These are phyloP conservation scores for Amiota minor DNA, from an alignment of 2,888 invertebrate species.

Conservation along the genomic window DNA sequence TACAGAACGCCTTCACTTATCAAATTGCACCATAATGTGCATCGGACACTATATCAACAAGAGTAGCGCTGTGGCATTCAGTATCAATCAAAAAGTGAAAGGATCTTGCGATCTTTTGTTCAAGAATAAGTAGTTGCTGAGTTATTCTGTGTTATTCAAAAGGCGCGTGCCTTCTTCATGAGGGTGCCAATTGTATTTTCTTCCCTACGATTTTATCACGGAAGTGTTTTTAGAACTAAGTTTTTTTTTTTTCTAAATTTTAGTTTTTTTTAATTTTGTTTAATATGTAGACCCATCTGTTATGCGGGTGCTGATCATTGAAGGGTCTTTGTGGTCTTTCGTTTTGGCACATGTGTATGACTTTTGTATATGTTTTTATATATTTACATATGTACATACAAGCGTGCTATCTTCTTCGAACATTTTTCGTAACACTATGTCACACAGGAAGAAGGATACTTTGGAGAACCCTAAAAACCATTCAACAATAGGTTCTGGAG, in stretches of 20 bases:
- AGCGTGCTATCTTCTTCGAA: no score
- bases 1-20: constrained; percentile 47
- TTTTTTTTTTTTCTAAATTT: constrained; percentile 38
- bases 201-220: constrained; percentile 50
- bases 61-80: constrained; percentile 25
- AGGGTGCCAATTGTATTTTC: constrained; percentile 39
- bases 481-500: no score
- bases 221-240: constrained; percentile 61
- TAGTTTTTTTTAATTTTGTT: constrained; percentile 24
- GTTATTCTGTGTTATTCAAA: constrained; percentile 28
- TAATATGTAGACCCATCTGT: constrained; percentile 27
- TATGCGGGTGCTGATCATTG: constrained; percentile 41
- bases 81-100: constrained; percentile 58
- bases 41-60: constrained; percentile 55
- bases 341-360: constrained; percentile 53
- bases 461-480: no score
- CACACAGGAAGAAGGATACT: no score
- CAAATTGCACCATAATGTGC: constrained; percentile 59
- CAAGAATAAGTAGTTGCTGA: constrained; percentile 43
- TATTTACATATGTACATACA: constrained; percentile 14
- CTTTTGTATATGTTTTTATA: constrained; percentile 60
- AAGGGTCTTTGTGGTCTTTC: constrained; percentile 15
- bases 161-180: constrained; percentile 5
- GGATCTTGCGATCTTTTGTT: constrained; percentile 51
- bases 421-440: no score